Evolutionary conservation across 2,888 invertebrate species (phyloP).

Genomic region (Caenorhabditis sp.): DNA sequence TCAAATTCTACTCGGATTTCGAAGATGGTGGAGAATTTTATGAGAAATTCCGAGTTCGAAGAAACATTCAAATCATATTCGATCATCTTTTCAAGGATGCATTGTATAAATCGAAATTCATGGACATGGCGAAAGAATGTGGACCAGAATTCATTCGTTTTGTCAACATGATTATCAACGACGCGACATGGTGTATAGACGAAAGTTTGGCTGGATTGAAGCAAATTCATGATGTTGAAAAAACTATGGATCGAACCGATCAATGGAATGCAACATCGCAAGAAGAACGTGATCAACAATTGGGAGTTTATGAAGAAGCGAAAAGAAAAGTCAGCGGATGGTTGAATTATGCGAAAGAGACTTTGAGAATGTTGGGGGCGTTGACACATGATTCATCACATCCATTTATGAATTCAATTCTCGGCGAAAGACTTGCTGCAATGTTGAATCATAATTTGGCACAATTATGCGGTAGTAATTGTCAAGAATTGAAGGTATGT

Average conservation of each 20-base stretch:
- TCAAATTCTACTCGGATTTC: constrained; percentile 91
- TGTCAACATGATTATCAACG: constrained; percentile 94
- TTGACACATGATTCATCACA: constrained; percentile 88
- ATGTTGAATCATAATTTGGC: constrained; percentile 98
- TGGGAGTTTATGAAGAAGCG: constrained; percentile 65
- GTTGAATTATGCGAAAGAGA: constrained; percentile 79
- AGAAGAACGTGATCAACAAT: constrained; percentile 56
- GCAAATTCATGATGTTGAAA: constrained; percentile 81
- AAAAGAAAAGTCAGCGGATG: constrained; percentile 71
- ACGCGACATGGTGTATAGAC: constrained; percentile 92
- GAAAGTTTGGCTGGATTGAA: constrained; percentile 90
- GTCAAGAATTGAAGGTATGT: constrained; percentile 62
- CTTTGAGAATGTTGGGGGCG: constrained; percentile 97
- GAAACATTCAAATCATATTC: constrained; percentile 87
- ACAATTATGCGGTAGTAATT: constrained; percentile 80
- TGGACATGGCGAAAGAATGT: constrained; percentile 80
- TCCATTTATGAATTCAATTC: constrained; percentile 86
- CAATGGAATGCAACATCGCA: constrained; percentile 56
- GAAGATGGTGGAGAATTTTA: constrained; percentile 83
- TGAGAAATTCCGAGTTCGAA: constrained; percentile 97
- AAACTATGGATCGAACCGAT: constrained; percentile 77
- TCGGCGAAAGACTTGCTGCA: constrained; percentile 91
- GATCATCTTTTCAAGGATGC: constrained; percentile 80
- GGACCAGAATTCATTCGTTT: constrained; percentile 82
- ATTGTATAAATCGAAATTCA: constrained; percentile 84